Percentiles rank a stretch among this genome's conserved stretches.
Conservation (phyloP, 2,888 invertebrate species). For the Eupithecia vulgata region DNA sequence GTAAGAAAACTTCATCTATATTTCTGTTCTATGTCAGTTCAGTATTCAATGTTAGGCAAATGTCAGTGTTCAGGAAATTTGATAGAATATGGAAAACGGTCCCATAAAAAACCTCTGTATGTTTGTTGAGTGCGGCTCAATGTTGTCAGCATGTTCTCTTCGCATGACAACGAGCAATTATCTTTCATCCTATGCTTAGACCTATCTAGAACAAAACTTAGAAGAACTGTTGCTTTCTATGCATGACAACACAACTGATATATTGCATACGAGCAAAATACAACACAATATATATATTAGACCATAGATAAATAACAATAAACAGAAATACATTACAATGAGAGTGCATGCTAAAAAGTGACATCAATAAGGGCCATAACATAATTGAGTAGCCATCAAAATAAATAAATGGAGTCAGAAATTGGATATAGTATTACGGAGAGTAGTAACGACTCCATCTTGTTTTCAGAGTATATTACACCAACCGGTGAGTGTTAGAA, state of each 20-base stretch:
- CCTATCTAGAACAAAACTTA: slow-evolving; percentile 42
- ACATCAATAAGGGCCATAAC: neutral
- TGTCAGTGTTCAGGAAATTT: slow-evolving; percentile 7
- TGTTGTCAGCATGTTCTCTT: slow-evolving; percentile 76
- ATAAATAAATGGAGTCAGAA: slow-evolving; percentile 76
- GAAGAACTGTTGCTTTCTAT: slow-evolving; percentile 39
- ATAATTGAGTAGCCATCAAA: slow-evolving; percentile 52
- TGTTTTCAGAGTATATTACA: slow-evolving; percentile 84
- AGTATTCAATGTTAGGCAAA: slow-evolving; percentile 26
- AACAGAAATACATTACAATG: slow-evolving; percentile 1
- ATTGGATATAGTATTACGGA: slow-evolving; percentile 71
- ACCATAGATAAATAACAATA: slow-evolving; percentile 20
- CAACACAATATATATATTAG: neutral
- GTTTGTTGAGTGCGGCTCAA: slow-evolving; percentile 61
- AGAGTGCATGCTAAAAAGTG: slow-evolving; percentile 19
- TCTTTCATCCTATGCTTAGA: slow-evolving; percentile 41
- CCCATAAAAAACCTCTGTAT: slow-evolving; percentile 11
- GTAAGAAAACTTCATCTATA: slow-evolving; percentile 53
- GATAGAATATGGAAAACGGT: slow-evolving; percentile 5
- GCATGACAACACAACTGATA: slow-evolving; percentile 40
- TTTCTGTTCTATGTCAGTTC: neutral
- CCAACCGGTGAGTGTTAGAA: slow-evolving; percentile 82
- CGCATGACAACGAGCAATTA: slow-evolving; percentile 72
- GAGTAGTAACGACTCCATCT: slow-evolving; percentile 82
- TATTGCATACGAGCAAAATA: slow-evolving; percentile 14